Base-by-base conservation (phyloP, 1,140 invertebrate species). In the Yoshiicerus persimilis region DNA sequence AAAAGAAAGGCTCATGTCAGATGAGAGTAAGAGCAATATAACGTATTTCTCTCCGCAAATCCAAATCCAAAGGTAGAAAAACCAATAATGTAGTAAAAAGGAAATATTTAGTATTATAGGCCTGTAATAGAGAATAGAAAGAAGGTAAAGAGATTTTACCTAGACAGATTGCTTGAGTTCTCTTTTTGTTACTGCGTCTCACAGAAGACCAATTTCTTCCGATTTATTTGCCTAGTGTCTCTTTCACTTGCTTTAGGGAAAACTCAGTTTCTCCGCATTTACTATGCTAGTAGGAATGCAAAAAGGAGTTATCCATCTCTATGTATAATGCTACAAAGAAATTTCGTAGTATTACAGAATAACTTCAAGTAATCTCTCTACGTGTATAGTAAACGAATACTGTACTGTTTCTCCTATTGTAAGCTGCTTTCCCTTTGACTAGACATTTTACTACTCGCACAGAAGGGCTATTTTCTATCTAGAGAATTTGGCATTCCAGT, bases 141-240 rank as follows among this genome's bases (percentile, higher is more conserved):
- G 20, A 38, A 80, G 32, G n/a, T 23, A 16, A 34, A 36, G 32
- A 34, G 34, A 34, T 36, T 34, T 20, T 4, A 36, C 36, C 32
- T 36, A 36, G 75, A 80, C 75, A 80, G 30, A 23, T 80, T 36
- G 75, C 75, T 80, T 36, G 38, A n/a, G 30, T 80, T 32, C 25
- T 70, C 66, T 30, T 70, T 36, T 36, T 80, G 20, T 36, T 80
- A 32, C 75, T 80, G 23, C 75, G 30, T 16, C 75, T 80, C 75
- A 80, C 75, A 80, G 75, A 80, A 80, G 75, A 80, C 75, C 75
- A 80, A 80, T 80, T 80, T 80, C 75, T 80, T 80, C 75, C 75
- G 30, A 34, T 80, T 80, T 80, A 80, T 80, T 80, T 80, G 75
- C 20, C 32, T 38, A 80, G 34, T 77, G 32, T 36, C 32, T 30